Percentiles rank a stretch among this genome's conserved stretches.
Conservation (phyloP, 2,797 vertebrate genomes). For the Notamacropus eugenii region DNA sequence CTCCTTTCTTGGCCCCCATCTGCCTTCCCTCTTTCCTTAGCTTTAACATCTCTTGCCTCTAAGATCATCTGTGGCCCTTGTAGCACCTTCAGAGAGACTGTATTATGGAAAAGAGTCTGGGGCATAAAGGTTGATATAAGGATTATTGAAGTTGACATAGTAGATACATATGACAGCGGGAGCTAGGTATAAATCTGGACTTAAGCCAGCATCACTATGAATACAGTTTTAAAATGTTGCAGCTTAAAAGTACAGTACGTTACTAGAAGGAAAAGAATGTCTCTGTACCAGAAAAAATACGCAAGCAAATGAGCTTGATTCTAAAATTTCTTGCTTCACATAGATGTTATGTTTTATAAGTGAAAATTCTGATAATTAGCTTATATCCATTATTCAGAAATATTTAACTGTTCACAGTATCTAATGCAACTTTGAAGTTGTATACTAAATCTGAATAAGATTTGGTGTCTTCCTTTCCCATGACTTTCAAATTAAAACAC, state of each 20-base stretch:
- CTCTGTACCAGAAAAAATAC: neutral
- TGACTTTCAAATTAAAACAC: neutral
- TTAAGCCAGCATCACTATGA: neutral
- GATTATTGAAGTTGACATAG: neutral
- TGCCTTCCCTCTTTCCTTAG: neutral
- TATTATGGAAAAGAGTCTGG: neutral
- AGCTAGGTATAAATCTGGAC: neutral
- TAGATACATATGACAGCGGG: neutral
- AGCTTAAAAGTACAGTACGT: constrained; percentile 35
- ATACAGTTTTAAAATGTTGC: constrained; percentile 47
- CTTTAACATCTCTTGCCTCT: neutral
- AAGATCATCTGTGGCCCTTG: neutral
- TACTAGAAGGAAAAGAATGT: constrained; percentile 43
- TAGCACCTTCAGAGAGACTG: constrained; percentile 18
- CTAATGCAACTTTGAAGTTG: neutral
- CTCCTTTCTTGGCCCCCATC: neutral
- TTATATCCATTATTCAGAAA: neutral
- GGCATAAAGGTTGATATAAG: constrained; percentile 32
- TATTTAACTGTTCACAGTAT: neutral
- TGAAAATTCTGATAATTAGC: neutral
- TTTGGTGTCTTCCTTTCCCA: neutral
- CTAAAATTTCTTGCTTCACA: neutral
- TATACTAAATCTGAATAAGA: neutral
- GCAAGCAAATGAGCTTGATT: neutral
- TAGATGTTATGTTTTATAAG: neutral